Percentiles rank a stretch among this genome's conserved stretches.
These are phyloP conservation scores for Graphium colonna DNA, from an alignment of 2,888 invertebrate genomes.

Conservation along the genomic window DNA sequence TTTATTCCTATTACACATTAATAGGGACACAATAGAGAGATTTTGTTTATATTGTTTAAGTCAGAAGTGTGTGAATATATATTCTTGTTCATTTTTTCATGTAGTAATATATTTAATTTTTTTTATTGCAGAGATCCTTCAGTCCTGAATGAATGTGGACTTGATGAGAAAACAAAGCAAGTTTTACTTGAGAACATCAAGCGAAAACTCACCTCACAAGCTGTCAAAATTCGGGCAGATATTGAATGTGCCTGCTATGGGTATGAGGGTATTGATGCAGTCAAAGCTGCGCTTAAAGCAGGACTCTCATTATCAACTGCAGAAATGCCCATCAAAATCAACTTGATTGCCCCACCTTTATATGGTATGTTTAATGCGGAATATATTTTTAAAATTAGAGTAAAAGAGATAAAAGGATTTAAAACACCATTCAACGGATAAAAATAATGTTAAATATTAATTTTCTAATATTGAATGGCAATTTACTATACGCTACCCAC, in stretches of 20 bases:
- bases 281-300: constrained; percentile 93
- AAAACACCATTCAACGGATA: too few relatives aligned
- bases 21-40: too few relatives aligned
- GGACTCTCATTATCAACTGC: constrained; percentile 95
- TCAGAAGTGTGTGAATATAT: too few relatives aligned
- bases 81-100: too few relatives aligned
- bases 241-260: constrained; percentile 77
- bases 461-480: too few relatives aligned
- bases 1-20: too few relatives aligned
- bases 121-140: constrained; percentile 94
- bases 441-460: too few relatives aligned
- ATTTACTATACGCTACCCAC: too few relatives aligned
- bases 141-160: constrained; percentile 96
- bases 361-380: constrained; percentile 84
- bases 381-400: too few relatives aligned
- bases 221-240: constrained; percentile 69
- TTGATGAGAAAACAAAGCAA: constrained; percentile 95
- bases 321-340: constrained; percentile 98
- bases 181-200: constrained; percentile 96
- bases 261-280: constrained; percentile 99
- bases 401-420: too few relatives aligned
- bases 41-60: constrained; percentile 44
- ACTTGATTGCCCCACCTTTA: constrained; percentile 98
- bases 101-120: too few relatives aligned
- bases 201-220: constrained; percentile 96